Base-by-base conservation (phyloP, 2,888 invertebrate genomes). In the Agrotis exclamationis region DNA sequence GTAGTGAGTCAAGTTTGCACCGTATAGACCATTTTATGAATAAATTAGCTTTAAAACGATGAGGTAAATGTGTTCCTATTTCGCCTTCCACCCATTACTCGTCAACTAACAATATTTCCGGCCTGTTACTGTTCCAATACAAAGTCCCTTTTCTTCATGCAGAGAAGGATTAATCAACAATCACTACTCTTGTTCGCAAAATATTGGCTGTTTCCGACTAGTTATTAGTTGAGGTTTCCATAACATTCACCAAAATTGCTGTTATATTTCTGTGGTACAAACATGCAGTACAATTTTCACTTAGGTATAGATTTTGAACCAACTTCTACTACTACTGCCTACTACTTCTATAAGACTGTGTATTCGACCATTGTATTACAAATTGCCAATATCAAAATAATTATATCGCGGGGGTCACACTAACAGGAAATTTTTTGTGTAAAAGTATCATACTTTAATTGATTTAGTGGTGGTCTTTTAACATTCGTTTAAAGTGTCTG, bases 141-240 rank as follows among this genome's bases (percentile, higher is more conserved):
- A 39, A 67, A 47, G 20, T n/a, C 7, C 68, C 48, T 67, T 76
- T 58, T n/a, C n/a, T 57, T 76, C 57, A 76, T 58, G 47, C 47
- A 39, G 28, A 76, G 13, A 76, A 39, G 58, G 58, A 73, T 58
- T 73, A 73, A 76, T 47, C 76, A 44, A 74, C 54, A n/a, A 67
- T 20, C 53, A 54, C 28, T 48, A 24, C 18, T 22, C n/a, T 18
- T 57, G 45, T 18, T 39, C 18, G 16, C n/a, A 48, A 4, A 2
- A 9, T 66, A 24, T 24, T 39, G 20, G n/a, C 16, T 1, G 47
- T 45, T 39, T 47, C n/a, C 47, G 16, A 76, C 16, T 13, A 33
- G 18, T 45, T 72, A 54, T 13, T 28, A 16, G 9, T 51, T 13
- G 3, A 59, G 1, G 20, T 64, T 54, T 47, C 14, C 24, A 39